phyloP scores from a whole-genome alignment of 2,113 vertebrate genomes.

The Petrocephalus zakoni region DNA sequence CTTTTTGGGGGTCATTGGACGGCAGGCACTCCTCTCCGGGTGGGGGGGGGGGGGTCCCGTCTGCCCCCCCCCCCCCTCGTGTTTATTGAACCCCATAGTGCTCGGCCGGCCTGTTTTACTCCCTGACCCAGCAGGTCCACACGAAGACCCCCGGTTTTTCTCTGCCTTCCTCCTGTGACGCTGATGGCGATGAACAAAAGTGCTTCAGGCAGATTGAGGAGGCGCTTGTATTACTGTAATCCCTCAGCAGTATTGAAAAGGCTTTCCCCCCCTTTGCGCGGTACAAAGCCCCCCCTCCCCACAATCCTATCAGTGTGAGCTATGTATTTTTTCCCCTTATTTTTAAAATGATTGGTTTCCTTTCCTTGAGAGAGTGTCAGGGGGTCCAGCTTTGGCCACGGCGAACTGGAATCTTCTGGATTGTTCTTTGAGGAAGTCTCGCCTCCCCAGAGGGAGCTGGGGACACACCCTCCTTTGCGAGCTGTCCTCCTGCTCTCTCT shows the following conservation, averaged over 20 bases:
- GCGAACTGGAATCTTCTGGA: not conserved
- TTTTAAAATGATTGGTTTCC: slow-evolving; percentile 25
- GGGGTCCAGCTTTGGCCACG: slow-evolving; percentile 9
- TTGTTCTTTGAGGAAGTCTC: slow-evolving; percentile 5
- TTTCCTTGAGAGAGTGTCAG: slow-evolving; percentile 24
- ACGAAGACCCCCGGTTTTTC: not conserved
- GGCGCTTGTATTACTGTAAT: not conserved
- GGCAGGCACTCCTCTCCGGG: not conserved
- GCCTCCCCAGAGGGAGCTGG: not conserved
- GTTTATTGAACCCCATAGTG: not conserved
- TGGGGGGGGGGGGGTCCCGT: slow-evolving; percentile 16
- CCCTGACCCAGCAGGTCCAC: not conserved
- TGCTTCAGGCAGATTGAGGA: not conserved
- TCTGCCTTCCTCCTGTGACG: not conserved
- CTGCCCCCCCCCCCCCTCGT: no score
- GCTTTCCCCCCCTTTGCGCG: not conserved
- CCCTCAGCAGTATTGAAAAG: slow-evolving; percentile 17
- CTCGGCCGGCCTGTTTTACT: not conserved
- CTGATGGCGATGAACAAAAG: slow-evolving; percentile 11
- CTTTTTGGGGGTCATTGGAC: not conserved
- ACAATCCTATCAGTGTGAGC: not conserved
- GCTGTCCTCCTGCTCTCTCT: not conserved
- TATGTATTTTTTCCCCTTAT: not conserved
- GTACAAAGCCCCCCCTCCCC: not conserved
- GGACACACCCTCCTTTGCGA: not conserved